Percentiles rank a stretch among this genome's conserved stretches.
Evolutionary conservation across 2,888 invertebrate species (phyloP).

Genomic region (Rhogogaster chlorosoma): DNA sequence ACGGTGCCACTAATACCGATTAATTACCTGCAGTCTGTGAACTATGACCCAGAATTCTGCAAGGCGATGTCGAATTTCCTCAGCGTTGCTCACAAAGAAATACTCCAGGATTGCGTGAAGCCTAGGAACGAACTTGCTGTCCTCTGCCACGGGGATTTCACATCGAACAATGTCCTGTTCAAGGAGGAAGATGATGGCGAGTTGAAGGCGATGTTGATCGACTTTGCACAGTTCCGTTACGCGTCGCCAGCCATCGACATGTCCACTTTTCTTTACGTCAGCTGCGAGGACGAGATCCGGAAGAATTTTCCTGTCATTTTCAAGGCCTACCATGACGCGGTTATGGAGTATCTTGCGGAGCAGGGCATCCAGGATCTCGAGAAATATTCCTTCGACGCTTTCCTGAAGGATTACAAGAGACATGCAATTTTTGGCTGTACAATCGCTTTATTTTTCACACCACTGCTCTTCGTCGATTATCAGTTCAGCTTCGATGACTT

Average conservation of each 20-base stretch:
- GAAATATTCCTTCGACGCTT: conserved; percentile 64
- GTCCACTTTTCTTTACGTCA: conserved; percentile 67
- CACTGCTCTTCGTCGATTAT: conserved; percentile 51
- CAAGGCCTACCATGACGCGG: conserved; percentile 63
- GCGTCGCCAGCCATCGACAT: conserved; percentile 69
- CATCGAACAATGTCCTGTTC: conserved; percentile 69
- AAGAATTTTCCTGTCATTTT: conserved; percentile 62
- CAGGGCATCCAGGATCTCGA: conserved; percentile 59
- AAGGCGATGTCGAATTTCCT: conserved; percentile 62
- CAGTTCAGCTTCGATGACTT: accelerated
- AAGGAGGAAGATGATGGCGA: conserved; percentile 49
- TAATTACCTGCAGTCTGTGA: conserved; percentile 59
- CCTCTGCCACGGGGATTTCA: conserved; percentile 72
- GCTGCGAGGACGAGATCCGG: conserved; percentile 54
- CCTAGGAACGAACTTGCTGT: conserved; percentile 69
- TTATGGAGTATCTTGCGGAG: conserved; percentile 61
- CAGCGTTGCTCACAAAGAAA: conserved; percentile 53
- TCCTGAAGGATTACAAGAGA: conserved; percentile 66
- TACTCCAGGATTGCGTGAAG: conserved; percentile 52
- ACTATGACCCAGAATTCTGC: conserved; percentile 63
- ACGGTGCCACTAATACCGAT: conserved; percentile 55
- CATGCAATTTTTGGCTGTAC: conserved; percentile 66
- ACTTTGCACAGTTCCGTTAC: conserved; percentile 69
- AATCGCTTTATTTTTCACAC: conserved; percentile 63
- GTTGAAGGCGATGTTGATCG: conserved; percentile 61